Conservation (phyloP, 2,797 vertebrate species). For the Propithecus deckenii region DNA sequence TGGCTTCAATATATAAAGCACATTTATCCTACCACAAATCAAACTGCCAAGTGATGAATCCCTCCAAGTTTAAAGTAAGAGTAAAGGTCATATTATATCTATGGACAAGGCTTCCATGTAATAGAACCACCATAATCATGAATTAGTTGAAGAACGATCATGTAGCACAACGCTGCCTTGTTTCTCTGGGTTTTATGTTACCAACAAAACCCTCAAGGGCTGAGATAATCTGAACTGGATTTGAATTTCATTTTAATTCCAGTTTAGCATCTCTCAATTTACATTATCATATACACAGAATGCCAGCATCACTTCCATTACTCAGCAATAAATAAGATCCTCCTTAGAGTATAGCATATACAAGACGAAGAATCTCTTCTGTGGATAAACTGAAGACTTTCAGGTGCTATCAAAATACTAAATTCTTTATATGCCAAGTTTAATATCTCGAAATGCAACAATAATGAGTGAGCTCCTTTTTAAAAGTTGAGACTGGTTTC, state of each 20-base stretch:
- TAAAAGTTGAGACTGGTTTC: neutral
- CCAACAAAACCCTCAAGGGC: neutral
- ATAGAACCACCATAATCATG: neutral
- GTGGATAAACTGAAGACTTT: neutral
- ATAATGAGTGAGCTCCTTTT: neutral
- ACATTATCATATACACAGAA: neutral
- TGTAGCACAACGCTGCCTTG: neutral
- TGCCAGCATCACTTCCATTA: neutral
- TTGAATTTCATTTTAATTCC: constrained; percentile 39
- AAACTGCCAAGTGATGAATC: neutral
- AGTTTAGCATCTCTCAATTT: neutral
- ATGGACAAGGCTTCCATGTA: neutral
- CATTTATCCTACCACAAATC: constrained; percentile 28
- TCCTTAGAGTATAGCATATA: neutral
- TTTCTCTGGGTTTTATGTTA: neutral
- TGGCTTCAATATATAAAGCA: neutral
- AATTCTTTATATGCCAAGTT: neutral
- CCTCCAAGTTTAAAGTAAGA: neutral
- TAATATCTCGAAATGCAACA: neutral
- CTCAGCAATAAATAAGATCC: neutral
- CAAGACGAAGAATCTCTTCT: neutral
- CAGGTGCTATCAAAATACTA: neutral
- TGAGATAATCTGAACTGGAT: neutral
- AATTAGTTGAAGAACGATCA: neutral
- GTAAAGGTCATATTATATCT: neutral